A percentile compares a stretch with the other conserved stretches of the same genome.
Evolutionary conservation across 1,140 invertebrate species (phyloP).

Genomic region (Drosophila hydei): DNA sequence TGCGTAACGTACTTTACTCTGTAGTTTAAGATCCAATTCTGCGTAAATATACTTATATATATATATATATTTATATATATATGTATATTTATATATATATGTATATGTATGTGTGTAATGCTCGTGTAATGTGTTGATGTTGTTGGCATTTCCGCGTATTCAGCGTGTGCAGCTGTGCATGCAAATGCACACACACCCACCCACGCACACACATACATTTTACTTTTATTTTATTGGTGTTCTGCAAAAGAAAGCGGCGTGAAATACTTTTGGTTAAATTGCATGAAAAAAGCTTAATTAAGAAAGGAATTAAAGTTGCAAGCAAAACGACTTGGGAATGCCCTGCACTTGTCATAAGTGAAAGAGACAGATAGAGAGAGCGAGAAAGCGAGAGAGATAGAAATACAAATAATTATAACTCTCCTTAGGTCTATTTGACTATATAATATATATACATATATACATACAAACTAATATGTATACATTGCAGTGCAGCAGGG

Average conservation of each 20-base stretch:
- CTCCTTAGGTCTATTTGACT: no score
- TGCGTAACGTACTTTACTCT: neutral
- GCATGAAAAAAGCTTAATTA: neutral
- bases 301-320: neutral
- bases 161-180: constrained; percentile 13
- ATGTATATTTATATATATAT: neutral
- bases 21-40: neutral
- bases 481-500: no score
- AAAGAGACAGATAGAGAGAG: no score
- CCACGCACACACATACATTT: neutral
- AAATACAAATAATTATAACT: no score
- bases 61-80: neutral
- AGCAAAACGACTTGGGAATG: neutral
- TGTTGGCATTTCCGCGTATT: constrained; percentile 18
- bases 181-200: constrained; percentile 10
- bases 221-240: constrained; percentile 21
- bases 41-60: neutral
- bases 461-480: no score
- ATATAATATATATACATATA: no score
- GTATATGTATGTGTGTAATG: neutral
- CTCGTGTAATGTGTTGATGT: neutral
- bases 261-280: constrained; percentile 43
- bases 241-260: constrained; percentile 23
- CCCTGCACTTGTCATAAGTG: neutral
- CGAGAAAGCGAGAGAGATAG: no score